Conservation (phyloP, 2,797 vertebrate genomes). For the Sebastes wilsoni region DNA sequence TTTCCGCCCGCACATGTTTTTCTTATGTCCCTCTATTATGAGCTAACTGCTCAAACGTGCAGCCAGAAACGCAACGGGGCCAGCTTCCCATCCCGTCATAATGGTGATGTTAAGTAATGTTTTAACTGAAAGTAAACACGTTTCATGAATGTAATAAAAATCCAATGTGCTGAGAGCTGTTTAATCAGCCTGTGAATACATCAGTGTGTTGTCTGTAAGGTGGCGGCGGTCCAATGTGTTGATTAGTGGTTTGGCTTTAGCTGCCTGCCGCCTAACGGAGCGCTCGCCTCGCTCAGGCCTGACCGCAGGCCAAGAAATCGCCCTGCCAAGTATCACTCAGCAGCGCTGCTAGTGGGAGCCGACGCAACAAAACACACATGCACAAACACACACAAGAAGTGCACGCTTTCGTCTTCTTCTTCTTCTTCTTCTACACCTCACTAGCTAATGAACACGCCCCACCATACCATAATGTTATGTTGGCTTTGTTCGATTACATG, state of each 20-base stretch:
- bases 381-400: conserved; percentile 36
- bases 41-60: conserved; percentile 44
- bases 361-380: conserved; percentile 49
- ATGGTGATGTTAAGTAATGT: conserved; percentile 78
- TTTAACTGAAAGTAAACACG: conserved; percentile 79
- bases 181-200: conserved; percentile 79
- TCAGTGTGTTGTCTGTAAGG: conserved; percentile 72
- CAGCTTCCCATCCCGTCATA: conserved; percentile 62
- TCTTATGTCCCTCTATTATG: conserved; percentile 52
- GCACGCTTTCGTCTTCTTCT: conserved; percentile 33
- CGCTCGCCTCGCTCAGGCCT: conserved; percentile 69
- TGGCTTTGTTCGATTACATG: conserved; percentile 46
- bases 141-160: conserved; percentile 80
- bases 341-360: conserved; percentile 67
- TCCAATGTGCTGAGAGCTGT: conserved; percentile 79
- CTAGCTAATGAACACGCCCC: conserved; percentile 32
- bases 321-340: conserved; percentile 83
- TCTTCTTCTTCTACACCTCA: conserved; percentile 27
- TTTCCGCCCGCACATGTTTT: conserved; percentile 43
- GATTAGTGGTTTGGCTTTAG: conserved; percentile 81
- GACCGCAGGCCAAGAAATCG: conserved; percentile 79
- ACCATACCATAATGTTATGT: conserved; percentile 41
- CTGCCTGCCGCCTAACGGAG: conserved; percentile 67
- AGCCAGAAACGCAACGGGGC: conserved; percentile 54
- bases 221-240: conserved; percentile 74